Base-by-base conservation (phyloP, 2,113 vertebrate genomes). In the Madoqua kirkii region DNA sequence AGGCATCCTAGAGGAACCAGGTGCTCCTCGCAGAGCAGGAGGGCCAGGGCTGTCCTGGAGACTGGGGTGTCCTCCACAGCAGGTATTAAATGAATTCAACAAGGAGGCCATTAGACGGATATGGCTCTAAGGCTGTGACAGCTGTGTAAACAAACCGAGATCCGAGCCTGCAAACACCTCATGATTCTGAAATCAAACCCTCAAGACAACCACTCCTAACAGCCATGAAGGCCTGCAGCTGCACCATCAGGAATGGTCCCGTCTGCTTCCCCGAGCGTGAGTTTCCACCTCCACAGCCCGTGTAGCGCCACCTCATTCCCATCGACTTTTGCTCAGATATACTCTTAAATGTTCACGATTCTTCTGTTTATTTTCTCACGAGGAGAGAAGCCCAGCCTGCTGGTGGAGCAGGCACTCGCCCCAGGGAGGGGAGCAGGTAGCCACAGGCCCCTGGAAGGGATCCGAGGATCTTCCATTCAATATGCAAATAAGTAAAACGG, bases 111-210 rank as follows among this genome's bases (percentile, higher is more conserved):
- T 36, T 15, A 0, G 7, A 48, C 1, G 0, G 17, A 74, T 27
- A n/a, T 0, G 25, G 12, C 87, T 29, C 23, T 1, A 9, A 3
- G 5, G 48, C 36, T 0, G 3, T 5, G 17, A 17, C 1, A 1
- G 29, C 40, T 45, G 3, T 0, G 9, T n/a, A 16, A 33, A 55
- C n/a, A 43, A 27, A 43, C n/a, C 14, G 0, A 52, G 43, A 60
- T 5, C 52, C 3, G 12, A 33, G 62, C 43, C 62, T 52, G 62
- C 23, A n/a, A 50, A 43, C 1, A 11, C n/a, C n/a, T 85, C 79
- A 11, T 2, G 27, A 64, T 43, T 25, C 4, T 36, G 5, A 50
- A 60, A 13, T 31, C 79, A 5, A 43, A 14, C 27, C 33, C 14
- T 5, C 13, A 83, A 45, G 62, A 43, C n/a, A 6, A 1, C 9